Evolutionary conservation across 2,113 vertebrate genomes (phyloP).

Genomic region (Etia nguti): DNA sequence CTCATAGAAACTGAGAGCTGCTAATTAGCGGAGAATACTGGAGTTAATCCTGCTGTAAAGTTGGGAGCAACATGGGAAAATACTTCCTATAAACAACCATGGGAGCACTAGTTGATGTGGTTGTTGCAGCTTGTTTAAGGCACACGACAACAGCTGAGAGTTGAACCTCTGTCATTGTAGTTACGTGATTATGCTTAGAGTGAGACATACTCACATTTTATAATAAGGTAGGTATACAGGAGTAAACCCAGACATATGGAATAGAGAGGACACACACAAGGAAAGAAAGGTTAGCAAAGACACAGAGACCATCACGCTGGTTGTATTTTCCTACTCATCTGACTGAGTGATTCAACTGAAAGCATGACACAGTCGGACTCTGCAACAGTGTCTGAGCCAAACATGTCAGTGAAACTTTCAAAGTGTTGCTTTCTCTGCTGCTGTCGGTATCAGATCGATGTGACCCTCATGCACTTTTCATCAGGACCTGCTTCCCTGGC

Average conservation of each 20-base stretch:
- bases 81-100: neutral
- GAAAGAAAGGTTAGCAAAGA: neutral
- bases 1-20: neutral
- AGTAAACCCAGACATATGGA: neutral
- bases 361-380: neutral
- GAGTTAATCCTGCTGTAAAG: accelerated
- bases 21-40: neutral
- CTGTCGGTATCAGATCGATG: neutral
- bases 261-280: neutral
- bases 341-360: neutral
- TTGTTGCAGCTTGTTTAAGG: neutral
- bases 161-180: accelerated
- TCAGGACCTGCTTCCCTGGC: neutral
- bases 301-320: neutral
- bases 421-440: neutral
- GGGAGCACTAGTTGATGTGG: accelerated
- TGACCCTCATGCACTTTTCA: neutral
- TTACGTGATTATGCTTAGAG: accelerated
- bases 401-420: neutral
- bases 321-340: neutral
- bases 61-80: neutral
- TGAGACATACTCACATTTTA: neutral
- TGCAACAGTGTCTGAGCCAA: accelerated
- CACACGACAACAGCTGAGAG: neutral
- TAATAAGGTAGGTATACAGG: neutral